Evolutionary conservation across 2,797 vertebrate species (phyloP).

Genomic region (Ciconia nigra): DNA sequence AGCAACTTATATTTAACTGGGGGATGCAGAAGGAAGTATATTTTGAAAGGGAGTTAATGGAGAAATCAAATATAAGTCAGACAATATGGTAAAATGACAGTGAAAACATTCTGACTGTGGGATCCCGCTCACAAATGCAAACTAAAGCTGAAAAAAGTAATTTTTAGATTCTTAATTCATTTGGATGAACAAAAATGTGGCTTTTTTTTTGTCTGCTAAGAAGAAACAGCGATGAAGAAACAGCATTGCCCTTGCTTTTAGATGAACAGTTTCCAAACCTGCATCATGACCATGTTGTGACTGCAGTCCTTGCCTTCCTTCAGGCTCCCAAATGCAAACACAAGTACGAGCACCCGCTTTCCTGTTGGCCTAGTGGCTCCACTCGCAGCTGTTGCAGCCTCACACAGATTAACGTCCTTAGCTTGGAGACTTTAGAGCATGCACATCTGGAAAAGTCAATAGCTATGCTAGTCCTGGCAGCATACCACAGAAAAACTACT

Average conservation of each 20-base stretch:
- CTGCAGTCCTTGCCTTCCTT: neutral
- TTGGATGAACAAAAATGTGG: neutral
- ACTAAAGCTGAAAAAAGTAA: neutral
- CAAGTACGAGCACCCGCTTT: neutral
- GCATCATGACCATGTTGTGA: neutral
- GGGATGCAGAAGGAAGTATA: neutral
- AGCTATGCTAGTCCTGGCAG: neutral
- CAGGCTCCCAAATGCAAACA: neutral
- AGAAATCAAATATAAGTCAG: neutral
- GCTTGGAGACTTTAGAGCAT: neutral
- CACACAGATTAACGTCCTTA: neutral
- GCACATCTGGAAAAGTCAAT: neutral
- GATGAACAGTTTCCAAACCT: neutral
- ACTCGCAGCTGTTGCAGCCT: accelerated
- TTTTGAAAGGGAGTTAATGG: neutral
- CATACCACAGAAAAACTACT: neutral
- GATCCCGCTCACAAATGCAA: neutral
- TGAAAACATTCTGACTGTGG: neutral
- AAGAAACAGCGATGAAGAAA: neutral
- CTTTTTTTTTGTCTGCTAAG: neutral
- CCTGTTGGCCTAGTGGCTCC: neutral
- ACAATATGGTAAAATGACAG: neutral
- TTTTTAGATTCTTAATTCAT: neutral
- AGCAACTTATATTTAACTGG: neutral
- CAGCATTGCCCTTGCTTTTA: neutral